Evolutionary conservation across 2,888 invertebrate species (phyloP).

Genomic region (Phengaris alcon): DNA sequence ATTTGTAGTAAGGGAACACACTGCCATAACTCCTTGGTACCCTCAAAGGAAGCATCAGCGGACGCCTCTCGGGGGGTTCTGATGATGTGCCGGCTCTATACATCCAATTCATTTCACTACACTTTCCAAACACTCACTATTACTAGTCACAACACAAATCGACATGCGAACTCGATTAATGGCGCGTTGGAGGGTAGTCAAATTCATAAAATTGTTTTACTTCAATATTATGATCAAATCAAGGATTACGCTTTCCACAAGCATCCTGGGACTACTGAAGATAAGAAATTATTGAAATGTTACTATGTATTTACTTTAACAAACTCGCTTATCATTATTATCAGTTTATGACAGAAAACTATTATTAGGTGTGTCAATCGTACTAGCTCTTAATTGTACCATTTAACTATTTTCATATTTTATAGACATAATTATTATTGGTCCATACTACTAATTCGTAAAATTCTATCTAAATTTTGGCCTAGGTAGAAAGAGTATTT

Average conservation of each 20-base stretch:
- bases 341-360: conserved; percentile 49
- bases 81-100: conserved; percentile 52
- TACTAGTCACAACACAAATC: conserved; percentile 42
- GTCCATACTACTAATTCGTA: not conserved
- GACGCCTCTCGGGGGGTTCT: conserved; percentile 56
- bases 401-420: not conserved
- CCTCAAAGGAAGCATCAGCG: conserved; percentile 60
- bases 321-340: conserved; percentile 68
- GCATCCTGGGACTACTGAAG: conserved; percentile 37
- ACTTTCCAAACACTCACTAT: conserved; percentile 52
- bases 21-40: conserved; percentile 81
- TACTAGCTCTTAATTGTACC: not conserved
- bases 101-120: conserved; percentile 48
- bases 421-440: not conserved
- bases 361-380: conserved; percentile 15
- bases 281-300: conserved; percentile 66
- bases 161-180: conserved; percentile 34
- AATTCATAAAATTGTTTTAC: conserved; percentile 18
- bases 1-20: conserved; percentile 81
- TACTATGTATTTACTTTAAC: conserved; percentile 43
- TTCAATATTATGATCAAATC: not conserved
- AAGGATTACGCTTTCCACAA: conserved; percentile 23
- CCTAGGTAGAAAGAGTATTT: not conserved
- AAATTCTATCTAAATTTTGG: not conserved
- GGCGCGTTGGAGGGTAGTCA: conserved; percentile 38